Conservation (phyloP, 2,113 vertebrate genomes). For the Rhagologus leucostigma region DNA sequence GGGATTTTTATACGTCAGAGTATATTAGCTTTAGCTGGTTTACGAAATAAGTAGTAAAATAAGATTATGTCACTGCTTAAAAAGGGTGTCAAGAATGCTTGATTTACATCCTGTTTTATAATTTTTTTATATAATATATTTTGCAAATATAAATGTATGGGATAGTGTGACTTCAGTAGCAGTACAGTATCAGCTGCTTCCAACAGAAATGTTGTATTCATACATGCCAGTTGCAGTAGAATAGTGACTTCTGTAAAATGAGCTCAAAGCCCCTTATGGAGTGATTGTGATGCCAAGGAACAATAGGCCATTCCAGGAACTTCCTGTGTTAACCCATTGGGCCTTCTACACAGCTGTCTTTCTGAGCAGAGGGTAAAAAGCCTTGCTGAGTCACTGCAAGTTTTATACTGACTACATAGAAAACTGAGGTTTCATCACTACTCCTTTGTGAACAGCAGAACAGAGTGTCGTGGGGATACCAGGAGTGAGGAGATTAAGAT, state of each 20-base stretch:
- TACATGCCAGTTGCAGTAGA: neutral
- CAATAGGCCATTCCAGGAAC: neutral
- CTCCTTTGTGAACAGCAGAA: neutral
- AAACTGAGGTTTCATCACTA: neutral
- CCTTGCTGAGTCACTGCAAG: neutral
- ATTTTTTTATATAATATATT: neutral
- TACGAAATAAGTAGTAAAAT: neutral
- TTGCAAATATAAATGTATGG: neutral
- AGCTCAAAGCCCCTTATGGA: neutral
- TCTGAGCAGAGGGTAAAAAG: neutral
- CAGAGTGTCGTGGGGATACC: neutral
- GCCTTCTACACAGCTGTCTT: neutral
- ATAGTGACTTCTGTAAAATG: neutral
- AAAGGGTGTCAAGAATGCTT: neutral
- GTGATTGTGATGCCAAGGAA: neutral
- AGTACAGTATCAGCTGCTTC: neutral
- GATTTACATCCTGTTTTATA: neutral
- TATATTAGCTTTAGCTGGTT: neutral
- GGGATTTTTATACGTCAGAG: neutral
- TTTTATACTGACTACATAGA: neutral
- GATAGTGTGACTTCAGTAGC: neutral
- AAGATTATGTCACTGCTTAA: neutral
- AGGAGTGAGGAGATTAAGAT: conserved; percentile 40
- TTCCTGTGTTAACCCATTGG: neutral
- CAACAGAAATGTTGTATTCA: neutral